phyloP scores from a whole-genome alignment of 2,797 vertebrate species.

The Melanotaenia parkinsoni region DNA sequence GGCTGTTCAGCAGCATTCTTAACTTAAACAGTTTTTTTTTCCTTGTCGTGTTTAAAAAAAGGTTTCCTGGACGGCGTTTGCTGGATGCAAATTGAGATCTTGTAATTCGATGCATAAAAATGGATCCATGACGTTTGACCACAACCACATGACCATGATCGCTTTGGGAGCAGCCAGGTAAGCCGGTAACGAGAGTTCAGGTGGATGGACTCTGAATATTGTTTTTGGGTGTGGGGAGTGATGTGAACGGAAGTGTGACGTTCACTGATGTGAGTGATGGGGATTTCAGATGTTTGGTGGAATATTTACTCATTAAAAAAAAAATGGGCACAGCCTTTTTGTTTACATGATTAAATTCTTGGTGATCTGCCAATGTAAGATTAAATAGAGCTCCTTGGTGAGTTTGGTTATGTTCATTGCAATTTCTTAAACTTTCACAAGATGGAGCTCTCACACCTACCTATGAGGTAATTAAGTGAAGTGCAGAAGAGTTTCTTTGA shows the following conservation, averaged over 20 bases:
- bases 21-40: not conserved
- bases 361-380: not conserved
- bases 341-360: not conserved
- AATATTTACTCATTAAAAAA: not conserved
- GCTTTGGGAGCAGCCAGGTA: slow-evolving; percentile 57
- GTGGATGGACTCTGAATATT: not conserved
- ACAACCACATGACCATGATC: slow-evolving; percentile 23
- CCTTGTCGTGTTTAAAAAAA: slow-evolving; percentile 29
- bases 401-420: slow-evolving; percentile 14
- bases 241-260: not conserved
- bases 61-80: slow-evolving; percentile 77
- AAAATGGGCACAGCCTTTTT: not conserved
- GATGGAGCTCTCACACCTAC: slow-evolving; percentile 45
- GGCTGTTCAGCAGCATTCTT: not conserved
- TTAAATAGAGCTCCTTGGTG: not conserved
- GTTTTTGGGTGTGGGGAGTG: not conserved
- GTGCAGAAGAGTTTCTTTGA: not conserved
- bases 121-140: slow-evolving; percentile 52
- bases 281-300: not conserved
- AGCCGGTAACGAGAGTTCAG: slow-evolving; percentile 8
- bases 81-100: slow-evolving; percentile 48
- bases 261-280: not conserved
- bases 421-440: slow-evolving; percentile 53
- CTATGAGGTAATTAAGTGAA: not conserved
- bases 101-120: slow-evolving; percentile 49